A percentile compares a stretch with the other conserved stretches of the same genome.
phyloP scores from a whole-genome alignment of 2,888 invertebrate species.

The Lasioglossum marginatum region DNA sequence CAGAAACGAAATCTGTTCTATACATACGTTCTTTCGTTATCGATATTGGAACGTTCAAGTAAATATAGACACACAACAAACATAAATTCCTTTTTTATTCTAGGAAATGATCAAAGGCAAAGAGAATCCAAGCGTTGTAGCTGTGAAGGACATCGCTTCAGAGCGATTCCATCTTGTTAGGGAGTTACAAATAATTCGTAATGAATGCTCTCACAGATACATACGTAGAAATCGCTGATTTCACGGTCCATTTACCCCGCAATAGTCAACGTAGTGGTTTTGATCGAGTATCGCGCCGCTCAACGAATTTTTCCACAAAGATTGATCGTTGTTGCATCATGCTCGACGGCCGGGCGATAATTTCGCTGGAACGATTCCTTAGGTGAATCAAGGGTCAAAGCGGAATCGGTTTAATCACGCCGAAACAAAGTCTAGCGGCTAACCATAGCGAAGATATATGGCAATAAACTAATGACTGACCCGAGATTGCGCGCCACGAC shows the following conservation, averaged over 20 bases:
- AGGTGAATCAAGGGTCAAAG: slow-evolving; percentile 37
- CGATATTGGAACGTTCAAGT: background rate
- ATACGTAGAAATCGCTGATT: background rate
- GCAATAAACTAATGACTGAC: slow-evolving; percentile 49
- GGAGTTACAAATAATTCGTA: background rate
- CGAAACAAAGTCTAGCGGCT: slow-evolving; percentile 30
- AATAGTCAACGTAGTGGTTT: background rate
- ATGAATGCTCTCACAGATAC: no score
- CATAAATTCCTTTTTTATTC: background rate
- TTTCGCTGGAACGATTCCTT: slow-evolving; percentile 13
- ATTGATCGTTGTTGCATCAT: slow-evolving; percentile 14
- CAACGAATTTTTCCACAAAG: slow-evolving; percentile 21
- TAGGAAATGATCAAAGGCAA: background rate
- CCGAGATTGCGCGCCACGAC: slow-evolving; percentile 29
- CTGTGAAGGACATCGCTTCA: background rate
- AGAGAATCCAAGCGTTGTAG: background rate
- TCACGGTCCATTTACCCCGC: background rate
- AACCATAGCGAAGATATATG: slow-evolving; percentile 30
- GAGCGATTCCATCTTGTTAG: background rate
- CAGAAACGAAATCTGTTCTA: background rate
- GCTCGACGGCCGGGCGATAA: slow-evolving; percentile 20
- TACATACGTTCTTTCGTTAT: background rate
- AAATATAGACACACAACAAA: background rate
- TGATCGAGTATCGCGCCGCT: background rate
- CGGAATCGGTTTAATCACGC: slow-evolving; percentile 44